phyloP scores from a whole-genome alignment of 2,888 invertebrate species.

The Rotaria macrura region DNA sequence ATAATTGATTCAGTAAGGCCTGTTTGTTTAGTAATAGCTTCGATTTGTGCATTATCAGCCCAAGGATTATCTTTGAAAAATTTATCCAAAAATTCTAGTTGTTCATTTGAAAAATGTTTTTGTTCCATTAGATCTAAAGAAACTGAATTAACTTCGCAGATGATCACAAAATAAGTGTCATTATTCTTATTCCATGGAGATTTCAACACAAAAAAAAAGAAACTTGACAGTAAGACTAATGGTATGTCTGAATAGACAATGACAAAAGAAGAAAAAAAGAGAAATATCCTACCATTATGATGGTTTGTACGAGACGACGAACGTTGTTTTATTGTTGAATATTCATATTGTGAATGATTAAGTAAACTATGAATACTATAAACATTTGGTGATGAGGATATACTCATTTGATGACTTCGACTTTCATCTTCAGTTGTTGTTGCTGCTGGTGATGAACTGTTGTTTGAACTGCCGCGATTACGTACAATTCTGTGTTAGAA shows the following conservation, averaged over 20 bases:
- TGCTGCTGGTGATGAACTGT: conserved; percentile 7
- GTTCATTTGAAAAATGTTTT: conserved; percentile 17
- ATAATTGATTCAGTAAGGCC: conserved; percentile 28
- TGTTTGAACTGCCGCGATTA: conserved; percentile 66
- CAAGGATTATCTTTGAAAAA: conserved; percentile 33
- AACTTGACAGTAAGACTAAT: background rate
- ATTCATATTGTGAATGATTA: conserved; percentile 18
- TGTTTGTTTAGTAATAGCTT: conserved; percentile 26
- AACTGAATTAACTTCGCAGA: too few species aligned
- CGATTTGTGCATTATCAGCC: conserved; percentile 29
- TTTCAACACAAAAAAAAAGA: background rate
- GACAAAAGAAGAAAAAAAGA: too few species aligned
- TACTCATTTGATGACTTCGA: background rate
- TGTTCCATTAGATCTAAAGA: background rate
- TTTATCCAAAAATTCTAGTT: conserved; percentile 26
- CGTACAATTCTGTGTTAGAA: conserved; percentile 69
- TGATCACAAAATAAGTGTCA: background rate
- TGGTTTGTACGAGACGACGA: background rate
- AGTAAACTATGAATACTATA: conserved; percentile 14
- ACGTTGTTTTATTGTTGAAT: background rate
- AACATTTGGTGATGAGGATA: background rate
- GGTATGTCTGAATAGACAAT: background rate
- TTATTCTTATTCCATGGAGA: background rate
- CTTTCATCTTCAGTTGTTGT: conserved; percentile 4
- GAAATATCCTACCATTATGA: background rate